Percentiles rank a stretch among this genome's conserved stretches.
Evolutionary conservation across 2,888 invertebrate genomes (phyloP).

Genomic region (Amorpha juglandis): DNA sequence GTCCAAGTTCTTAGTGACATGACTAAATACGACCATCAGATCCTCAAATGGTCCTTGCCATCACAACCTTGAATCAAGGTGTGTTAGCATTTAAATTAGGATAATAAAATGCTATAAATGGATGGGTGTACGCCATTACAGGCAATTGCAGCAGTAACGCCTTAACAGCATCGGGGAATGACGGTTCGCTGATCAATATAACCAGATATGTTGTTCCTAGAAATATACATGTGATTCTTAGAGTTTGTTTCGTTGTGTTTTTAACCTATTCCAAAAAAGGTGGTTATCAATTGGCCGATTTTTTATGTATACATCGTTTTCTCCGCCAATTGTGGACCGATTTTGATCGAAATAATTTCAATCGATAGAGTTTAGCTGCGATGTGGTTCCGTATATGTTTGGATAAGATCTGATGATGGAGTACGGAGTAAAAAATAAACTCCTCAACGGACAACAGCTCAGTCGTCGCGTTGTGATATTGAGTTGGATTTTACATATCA

Average conservation of each 20-base stretch:
- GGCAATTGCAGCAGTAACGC: conserved; percentile 5
- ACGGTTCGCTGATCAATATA: background rate
- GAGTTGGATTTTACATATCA: too few relatives aligned
- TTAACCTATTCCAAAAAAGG: too few relatives aligned
- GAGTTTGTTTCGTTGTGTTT: background rate
- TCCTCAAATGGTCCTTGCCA: background rate
- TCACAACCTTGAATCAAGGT: background rate
- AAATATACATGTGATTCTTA: conserved; percentile 2
- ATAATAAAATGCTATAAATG: conserved; percentile 10
- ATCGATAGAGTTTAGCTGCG: too few relatives aligned
- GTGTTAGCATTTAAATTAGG: conserved; percentile 7
- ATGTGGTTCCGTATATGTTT: too few relatives aligned
- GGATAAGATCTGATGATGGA: too few relatives aligned
- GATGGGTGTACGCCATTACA: background rate
- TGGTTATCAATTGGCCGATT: too few relatives aligned
- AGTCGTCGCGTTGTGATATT: too few relatives aligned
- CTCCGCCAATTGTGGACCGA: too few relatives aligned
- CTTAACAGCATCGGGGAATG: background rate
- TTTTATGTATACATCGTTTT: too few relatives aligned
- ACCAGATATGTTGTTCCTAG: background rate
- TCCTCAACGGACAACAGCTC: too few relatives aligned
- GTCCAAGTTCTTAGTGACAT: background rate
- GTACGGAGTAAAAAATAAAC: too few relatives aligned
- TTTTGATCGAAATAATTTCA: too few relatives aligned
- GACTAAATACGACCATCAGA: background rate